Conservation (phyloP, 1,140 invertebrate genomes). For the Delia radicum region DNA sequence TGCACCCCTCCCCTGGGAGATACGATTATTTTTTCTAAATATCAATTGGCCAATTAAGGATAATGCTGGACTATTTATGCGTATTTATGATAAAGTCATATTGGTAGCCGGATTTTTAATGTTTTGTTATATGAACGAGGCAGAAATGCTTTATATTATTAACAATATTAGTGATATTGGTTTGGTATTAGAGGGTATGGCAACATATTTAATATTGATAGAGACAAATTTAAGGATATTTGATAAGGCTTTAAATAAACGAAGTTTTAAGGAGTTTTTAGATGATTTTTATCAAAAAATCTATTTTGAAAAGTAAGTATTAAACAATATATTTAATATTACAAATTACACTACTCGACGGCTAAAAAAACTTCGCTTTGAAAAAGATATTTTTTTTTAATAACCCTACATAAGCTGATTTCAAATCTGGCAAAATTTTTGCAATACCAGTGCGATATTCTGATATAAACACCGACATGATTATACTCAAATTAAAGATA, state of each 20-base stretch:
- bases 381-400: too few relatives aligned
- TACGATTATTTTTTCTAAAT: conserved; percentile 6
- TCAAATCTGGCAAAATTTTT: too few relatives aligned
- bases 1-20: conserved; percentile 19
- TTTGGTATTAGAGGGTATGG: conserved; percentile 40
- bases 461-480: too few relatives aligned
- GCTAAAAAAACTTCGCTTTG: too few relatives aligned
- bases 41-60: conserved; percentile 7
- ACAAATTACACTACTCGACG: too few relatives aligned
- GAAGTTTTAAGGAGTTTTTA: conserved; percentile 34
- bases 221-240: conserved; percentile 43
- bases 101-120: conserved; percentile 39
- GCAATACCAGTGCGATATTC: too few relatives aligned
- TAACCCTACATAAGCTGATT: too few relatives aligned
- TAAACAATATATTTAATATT: too few relatives aligned
- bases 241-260: conserved; percentile 38
- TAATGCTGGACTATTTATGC: background rate
- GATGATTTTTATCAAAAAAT: conserved; percentile 42
- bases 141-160: conserved; percentile 39
- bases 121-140: conserved; percentile 37
- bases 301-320: conserved; percentile 31
- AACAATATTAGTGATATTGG: conserved; percentile 37
- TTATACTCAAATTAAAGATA: too few relatives aligned
- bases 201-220: conserved; percentile 40
- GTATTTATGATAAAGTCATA: background rate